Conservation (phyloP, 2,113 vertebrate species). For the Ammodytes marinus region DNA sequence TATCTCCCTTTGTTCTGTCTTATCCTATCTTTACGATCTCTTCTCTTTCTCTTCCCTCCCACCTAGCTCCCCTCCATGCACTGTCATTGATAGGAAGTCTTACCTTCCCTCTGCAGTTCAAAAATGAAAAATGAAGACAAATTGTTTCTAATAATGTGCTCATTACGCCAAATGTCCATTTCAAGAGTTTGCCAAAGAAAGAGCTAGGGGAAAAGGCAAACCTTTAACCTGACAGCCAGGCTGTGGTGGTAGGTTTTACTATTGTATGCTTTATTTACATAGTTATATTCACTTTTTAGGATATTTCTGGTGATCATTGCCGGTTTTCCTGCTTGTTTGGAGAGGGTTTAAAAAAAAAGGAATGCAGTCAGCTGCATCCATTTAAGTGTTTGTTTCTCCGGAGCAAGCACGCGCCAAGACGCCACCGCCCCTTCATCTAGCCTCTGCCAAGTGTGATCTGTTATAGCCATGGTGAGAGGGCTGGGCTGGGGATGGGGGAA, state of each 20-base stretch:
- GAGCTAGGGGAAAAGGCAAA: slow-evolving; percentile 4
- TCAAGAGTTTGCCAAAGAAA: slow-evolving; percentile 21
- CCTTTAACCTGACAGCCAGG: slow-evolving; percentile 25
- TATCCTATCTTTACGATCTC: neutral
- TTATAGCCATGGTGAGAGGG: slow-evolving; percentile 74
- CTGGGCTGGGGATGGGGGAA: slow-evolving; percentile 40
- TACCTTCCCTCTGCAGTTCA: slow-evolving; percentile 38
- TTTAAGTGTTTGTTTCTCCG: slow-evolving; percentile 77
- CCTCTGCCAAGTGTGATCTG: slow-evolving; percentile 79
- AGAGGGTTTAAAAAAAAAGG: slow-evolving; percentile 35
- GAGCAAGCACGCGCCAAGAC: slow-evolving; percentile 64
- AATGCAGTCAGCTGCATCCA: slow-evolving; percentile 75
- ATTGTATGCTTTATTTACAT: neutral
- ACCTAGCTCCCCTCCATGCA: slow-evolving; percentile 32
- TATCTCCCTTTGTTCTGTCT: slow-evolving; percentile 4
- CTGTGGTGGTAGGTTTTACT: slow-evolving; percentile 8
- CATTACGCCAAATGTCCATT: slow-evolving; percentile 52
- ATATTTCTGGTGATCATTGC: slow-evolving; percentile 33
- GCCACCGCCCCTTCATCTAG: slow-evolving; percentile 68
- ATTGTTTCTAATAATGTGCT: slow-evolving; percentile 59
- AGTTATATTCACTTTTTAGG: slow-evolving; percentile 15
- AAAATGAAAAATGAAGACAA: slow-evolving; percentile 67
- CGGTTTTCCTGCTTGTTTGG: slow-evolving; percentile 24
- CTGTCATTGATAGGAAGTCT: slow-evolving; percentile 53
- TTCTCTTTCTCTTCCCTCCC: slow-evolving; percentile 1